A percentile compares a stretch with the other conserved stretches of the same genome.
Conservation (phyloP, 2,113 vertebrate genomes). For the Dromas ardeola region DNA sequence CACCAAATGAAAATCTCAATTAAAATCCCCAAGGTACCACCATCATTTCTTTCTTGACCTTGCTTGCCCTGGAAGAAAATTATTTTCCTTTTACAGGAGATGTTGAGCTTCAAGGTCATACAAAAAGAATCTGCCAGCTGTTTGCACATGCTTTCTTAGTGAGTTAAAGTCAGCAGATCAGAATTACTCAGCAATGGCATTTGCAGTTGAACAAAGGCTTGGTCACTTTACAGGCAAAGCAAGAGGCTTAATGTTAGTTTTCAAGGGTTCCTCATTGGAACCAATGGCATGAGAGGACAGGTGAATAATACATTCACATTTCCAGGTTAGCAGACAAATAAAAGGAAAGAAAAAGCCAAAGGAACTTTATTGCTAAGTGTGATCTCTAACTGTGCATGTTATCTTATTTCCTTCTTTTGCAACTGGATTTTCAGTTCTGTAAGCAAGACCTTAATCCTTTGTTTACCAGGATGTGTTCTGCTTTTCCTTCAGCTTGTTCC, state of each 20-base stretch:
- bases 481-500: background rate
- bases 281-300: background rate
- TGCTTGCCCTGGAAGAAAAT: background rate
- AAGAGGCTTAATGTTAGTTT: background rate
- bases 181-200: background rate
- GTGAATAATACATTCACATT: background rate
- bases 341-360: background rate
- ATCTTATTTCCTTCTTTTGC: background rate
- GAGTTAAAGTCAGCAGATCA: background rate
- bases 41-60: background rate
- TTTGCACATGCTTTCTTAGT: background rate
- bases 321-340: background rate
- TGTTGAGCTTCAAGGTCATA: background rate
- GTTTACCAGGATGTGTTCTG: background rate
- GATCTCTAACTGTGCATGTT: background rate
- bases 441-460: background rate
- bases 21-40: background rate
- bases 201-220: background rate
- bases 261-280: background rate
- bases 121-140: background rate
- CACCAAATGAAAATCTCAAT: background rate
- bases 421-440: background rate
- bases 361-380: background rate
- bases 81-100: background rate
- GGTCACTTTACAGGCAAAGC: background rate